A percentile compares a stretch with the other conserved stretches of the same genome.
phyloP scores from a whole-genome alignment of 2,888 invertebrate genomes.

The Parnassius orleans region DNA sequence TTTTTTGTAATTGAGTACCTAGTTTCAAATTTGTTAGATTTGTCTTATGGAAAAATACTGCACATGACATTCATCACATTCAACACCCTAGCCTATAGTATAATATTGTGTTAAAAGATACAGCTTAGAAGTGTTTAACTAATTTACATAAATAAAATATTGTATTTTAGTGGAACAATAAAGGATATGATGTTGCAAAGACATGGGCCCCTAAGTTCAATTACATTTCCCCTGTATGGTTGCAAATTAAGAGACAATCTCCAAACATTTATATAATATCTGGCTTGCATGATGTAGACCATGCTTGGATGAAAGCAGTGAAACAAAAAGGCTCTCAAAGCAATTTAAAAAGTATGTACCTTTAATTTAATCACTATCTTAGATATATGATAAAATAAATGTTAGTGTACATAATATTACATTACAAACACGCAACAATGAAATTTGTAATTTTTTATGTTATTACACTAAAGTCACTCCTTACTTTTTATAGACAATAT shows the following conservation, averaged over 20 bases:
- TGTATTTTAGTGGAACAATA: constrained; percentile 93
- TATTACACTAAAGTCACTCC: too few species aligned
- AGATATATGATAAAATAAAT: neutral
- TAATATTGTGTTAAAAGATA: too few species aligned
- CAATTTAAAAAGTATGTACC: constrained; percentile 80
- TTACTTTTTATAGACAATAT: too few species aligned
- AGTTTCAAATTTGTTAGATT: too few species aligned
- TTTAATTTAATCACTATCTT: neutral
- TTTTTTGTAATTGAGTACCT: too few species aligned
- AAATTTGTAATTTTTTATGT: too few species aligned
- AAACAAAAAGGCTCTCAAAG: constrained; percentile 79
- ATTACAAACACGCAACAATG: neutral
- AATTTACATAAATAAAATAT: neutral
- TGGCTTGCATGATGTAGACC: constrained; percentile 91
- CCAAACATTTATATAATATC: constrained; percentile 83
- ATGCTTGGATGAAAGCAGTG: constrained; percentile 89
- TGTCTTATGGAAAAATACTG: constrained; percentile 1
- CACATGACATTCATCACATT: too few species aligned
- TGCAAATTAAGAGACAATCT: constrained; percentile 87
- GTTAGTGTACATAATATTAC: neutral
- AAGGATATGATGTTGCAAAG: constrained; percentile 96
- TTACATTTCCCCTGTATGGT: constrained; percentile 96
- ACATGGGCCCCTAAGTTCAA: constrained; percentile 93
- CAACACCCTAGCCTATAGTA: too few species aligned
- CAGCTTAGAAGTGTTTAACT: too few species aligned